Percentiles rank a stretch among this genome's conserved stretches.
phyloP scores from a whole-genome alignment of 2,113 vertebrate species.

The Pica pica region DNA sequence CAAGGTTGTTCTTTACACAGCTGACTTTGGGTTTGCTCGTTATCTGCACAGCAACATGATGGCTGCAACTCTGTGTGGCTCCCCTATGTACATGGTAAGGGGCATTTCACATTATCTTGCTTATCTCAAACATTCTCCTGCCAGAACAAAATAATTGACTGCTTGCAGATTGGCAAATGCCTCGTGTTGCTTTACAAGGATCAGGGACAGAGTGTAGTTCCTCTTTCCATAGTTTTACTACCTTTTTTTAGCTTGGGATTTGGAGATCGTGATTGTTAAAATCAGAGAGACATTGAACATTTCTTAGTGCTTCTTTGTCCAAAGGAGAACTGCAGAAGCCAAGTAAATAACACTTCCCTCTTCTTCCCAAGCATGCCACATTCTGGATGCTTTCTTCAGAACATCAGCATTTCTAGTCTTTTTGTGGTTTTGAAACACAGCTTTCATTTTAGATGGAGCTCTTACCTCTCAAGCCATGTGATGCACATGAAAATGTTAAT shows the following conservation, averaged over 20 bases:
- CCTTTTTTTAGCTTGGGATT: not conserved
- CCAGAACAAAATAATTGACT: not conserved
- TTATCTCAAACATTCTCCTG: not conserved
- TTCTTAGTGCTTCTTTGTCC: not conserved
- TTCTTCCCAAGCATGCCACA: not conserved
- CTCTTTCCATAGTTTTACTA: not conserved
- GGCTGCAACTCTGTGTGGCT: constrained; percentile 95
- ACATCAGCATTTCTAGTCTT: not conserved
- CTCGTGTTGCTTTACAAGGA: not conserved
- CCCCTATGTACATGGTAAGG: constrained; percentile 99
- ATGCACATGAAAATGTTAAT: not conserved
- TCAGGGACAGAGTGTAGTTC: not conserved
- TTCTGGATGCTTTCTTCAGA: not conserved
- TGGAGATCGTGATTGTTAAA: not conserved
- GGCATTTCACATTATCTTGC: not conserved
- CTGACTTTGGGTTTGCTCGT: constrained; percentile 97
- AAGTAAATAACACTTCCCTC: not conserved
- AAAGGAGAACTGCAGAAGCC: not conserved
- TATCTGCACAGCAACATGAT: constrained; percentile 99
- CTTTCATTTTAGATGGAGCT: not conserved
- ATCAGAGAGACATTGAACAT: not conserved
- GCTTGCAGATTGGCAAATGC: not conserved
- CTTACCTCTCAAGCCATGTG: not conserved
- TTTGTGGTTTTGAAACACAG: not conserved
- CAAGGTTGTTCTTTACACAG: constrained; percentile 68